phyloP scores from a whole-genome alignment of 2,888 invertebrate genomes.

The Sarcophaga variegata region DNA sequence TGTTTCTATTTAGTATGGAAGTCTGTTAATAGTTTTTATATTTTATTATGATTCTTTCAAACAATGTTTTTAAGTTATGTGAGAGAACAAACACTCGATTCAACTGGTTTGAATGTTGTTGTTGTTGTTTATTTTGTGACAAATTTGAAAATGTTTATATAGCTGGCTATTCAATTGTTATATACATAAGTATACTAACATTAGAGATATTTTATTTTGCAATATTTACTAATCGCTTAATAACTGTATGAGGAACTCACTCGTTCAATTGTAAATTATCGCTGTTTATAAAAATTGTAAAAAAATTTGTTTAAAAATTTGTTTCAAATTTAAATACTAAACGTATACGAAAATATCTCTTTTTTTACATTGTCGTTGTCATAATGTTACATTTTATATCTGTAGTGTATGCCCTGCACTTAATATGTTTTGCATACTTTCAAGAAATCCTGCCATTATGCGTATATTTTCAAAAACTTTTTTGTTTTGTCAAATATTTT shows the following conservation, averaged over 20 bases:
- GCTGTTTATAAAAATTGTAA: no score
- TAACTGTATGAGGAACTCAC: not conserved
- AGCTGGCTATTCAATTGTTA: conserved; percentile 11
- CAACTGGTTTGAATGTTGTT: conserved; percentile 40
- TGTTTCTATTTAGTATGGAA: not conserved
- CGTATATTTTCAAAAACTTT: no score
- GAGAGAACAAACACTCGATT: not conserved
- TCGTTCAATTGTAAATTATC: no score
- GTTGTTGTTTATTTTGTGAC: not conserved
- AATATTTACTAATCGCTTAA: conserved; percentile 30
- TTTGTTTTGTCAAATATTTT: no score
- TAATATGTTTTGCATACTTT: no score
- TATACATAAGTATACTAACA: conserved; percentile 3
- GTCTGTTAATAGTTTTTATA: conserved; percentile 10
- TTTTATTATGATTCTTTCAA: not conserved
- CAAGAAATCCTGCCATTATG: no score
- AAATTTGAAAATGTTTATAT: conserved; percentile 4
- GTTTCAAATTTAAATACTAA: no score
- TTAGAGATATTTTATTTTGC: conserved; percentile 1
- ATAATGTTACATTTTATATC: no score
- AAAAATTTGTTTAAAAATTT: no score
- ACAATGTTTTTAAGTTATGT: not conserved
- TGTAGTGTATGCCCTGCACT: no score
- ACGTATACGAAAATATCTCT: no score
- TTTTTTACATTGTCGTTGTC: no score